Base-by-base conservation (phyloP, 1,140 invertebrate genomes). In the Drosophila miranda region DNA sequence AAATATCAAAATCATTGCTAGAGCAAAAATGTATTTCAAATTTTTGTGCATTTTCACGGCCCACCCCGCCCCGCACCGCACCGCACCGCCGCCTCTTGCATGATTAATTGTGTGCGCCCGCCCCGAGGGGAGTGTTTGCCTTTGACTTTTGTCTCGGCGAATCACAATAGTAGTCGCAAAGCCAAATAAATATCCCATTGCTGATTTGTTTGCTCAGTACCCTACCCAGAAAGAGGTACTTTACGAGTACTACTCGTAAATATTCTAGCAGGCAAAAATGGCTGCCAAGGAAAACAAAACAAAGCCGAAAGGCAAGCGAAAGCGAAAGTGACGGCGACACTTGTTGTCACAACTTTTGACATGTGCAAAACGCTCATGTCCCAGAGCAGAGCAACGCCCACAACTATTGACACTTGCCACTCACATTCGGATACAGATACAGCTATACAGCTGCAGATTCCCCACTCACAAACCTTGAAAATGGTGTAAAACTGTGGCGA, bases 391-490 rank as follows among this genome's bases (percentile, higher is more conserved):
- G 54, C 59, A 66, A 87, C 82, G 82, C 82, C 82, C 71, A 87
- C 80, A 68, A 34, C 71, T 63, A 87, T 87, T 87, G 82, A 82
- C 82, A 87, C 82, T 87, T 87, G 82, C 74, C 82, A 87, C 81
- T 86, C 81, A 80, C 52, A 14, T 26, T 26, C 50, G n/a, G 30
- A 48, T 41, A 19, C 14, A 16, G 42, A 74, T 19, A 19, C 19
- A 34, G 26, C 34, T 9, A 51, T 34, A 51, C 26, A 34, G 26
- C 34, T 16, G 6, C 30, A 13, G 9, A 34, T 34, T 38, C 19
- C 64, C 62, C 62, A 68, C 62, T 55, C 64, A 53, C 45, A 55
- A 87, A 66, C 82, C 82, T 87, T 86, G 82, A 86, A 87, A 86
- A 72, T 64, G 75, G 61, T 86, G 81, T 81, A 81, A 87, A 79